phyloP scores from a whole-genome alignment of 2,797 vertebrate species.

The Caiman crocodilus region DNA sequence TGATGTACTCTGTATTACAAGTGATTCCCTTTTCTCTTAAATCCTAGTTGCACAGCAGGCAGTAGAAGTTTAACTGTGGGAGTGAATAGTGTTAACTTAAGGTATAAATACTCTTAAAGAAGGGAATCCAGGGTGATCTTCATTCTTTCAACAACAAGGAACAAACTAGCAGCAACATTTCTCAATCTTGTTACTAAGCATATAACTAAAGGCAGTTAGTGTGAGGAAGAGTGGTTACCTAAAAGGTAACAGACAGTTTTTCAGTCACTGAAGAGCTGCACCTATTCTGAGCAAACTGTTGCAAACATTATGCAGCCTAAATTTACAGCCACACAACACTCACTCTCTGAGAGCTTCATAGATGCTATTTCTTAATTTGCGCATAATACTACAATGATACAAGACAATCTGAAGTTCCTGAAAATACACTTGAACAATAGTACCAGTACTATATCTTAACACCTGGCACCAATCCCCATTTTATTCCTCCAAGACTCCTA shows the following conservation, averaged over 20 bases:
- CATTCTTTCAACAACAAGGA: background rate
- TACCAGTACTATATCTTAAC: too few species aligned
- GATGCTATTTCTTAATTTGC: too few species aligned
- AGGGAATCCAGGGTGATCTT: background rate
- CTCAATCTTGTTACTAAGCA: background rate
- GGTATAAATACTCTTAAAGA: background rate
- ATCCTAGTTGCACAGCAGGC: too few species aligned
- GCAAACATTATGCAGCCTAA: background rate
- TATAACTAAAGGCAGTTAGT: background rate
- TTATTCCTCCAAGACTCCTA: too few species aligned
- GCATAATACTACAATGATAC: too few species aligned
- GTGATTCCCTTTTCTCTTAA: too few species aligned
- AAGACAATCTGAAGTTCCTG: too few species aligned
- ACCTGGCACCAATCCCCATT: too few species aligned
- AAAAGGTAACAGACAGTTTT: too few species aligned
- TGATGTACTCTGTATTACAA: too few species aligned
- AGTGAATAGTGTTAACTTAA: fast-evolving
- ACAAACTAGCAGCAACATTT: background rate
- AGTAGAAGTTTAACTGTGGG: background rate
- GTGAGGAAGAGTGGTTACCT: too few species aligned
- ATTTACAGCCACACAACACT: background rate
- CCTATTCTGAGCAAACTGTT: background rate
- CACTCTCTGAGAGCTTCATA: background rate
- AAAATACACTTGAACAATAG: too few species aligned
- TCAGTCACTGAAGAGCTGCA: background rate